A percentile compares a stretch with the other conserved stretches of the same genome.
phyloP scores from a whole-genome alignment of 2,797 vertebrate species.

The Onychomys torridus region DNA sequence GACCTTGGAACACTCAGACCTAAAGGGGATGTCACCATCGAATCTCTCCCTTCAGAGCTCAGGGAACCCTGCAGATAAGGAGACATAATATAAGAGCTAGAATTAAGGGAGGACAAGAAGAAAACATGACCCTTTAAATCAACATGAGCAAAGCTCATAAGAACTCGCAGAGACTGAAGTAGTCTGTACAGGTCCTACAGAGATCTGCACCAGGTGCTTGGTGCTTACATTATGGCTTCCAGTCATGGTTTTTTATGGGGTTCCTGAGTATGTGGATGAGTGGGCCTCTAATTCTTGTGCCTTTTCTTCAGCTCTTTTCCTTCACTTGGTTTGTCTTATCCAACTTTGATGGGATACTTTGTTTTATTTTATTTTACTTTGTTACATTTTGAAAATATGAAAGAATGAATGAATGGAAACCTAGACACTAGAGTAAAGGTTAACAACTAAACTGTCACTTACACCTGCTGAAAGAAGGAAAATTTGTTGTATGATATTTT shows the following conservation, averaged over 20 bases:
- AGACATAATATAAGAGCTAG: neutral
- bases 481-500: too few species aligned
- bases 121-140: neutral
- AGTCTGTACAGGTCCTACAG: neutral
- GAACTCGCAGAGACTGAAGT: neutral
- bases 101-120: neutral
- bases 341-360: neutral
- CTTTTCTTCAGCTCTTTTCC: neutral
- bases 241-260: neutral
- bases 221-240: neutral
- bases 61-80: neutral
- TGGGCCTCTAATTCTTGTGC: neutral
- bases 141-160: neutral
- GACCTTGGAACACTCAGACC: neutral
- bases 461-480: neutral
- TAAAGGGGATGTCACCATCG: neutral
- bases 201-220: neutral
- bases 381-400: neutral
- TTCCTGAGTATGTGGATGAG: neutral
- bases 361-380: neutral
- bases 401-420: neutral
- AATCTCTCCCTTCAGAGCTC: neutral
- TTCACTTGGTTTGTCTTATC: neutral
- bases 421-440: neutral
- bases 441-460: neutral